Percentiles rank a stretch among this genome's conserved stretches.
phyloP scores from a whole-genome alignment of 2,888 invertebrate species.

The Glyphotaelius pellucidus region DNA sequence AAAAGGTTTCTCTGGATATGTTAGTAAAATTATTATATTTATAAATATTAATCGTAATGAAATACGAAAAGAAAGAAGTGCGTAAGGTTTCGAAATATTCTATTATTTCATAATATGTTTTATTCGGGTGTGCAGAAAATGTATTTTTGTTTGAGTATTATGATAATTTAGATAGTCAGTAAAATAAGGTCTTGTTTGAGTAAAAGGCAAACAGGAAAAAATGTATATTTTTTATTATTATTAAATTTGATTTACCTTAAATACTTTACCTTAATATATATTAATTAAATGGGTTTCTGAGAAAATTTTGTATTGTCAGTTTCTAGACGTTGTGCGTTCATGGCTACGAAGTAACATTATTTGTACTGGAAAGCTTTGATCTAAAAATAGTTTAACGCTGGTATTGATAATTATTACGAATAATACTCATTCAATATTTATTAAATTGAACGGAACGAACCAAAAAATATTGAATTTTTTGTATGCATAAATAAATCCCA shows the following conservation, averaged over 20 bases:
- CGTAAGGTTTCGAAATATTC: background rate
- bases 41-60: background rate
- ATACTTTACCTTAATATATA: too few relatives aligned
- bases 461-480: background rate
- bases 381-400: too few relatives aligned
- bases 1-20: background rate
- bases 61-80: background rate
- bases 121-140: background rate
- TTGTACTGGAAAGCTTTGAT: background rate
- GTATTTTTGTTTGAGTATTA: too few relatives aligned
- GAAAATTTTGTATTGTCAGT: background rate
- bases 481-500: constrained; percentile 49
- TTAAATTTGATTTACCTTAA: background rate
- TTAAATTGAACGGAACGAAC: background rate
- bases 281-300: background rate
- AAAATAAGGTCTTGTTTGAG: too few relatives aligned
- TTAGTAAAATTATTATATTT: background rate
- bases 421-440: too few relatives aligned
- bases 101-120: background rate
- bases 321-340: background rate
- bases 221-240: too few relatives aligned
- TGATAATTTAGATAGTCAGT: too few relatives aligned
- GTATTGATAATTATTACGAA: too few relatives aligned
- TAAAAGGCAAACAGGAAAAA: too few relatives aligned
- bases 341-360: background rate